These are phyloP conservation scores for Mylabris phalerata DNA, from an alignment of 1,140 invertebrate genomes.

Conservation along the genomic window DNA sequence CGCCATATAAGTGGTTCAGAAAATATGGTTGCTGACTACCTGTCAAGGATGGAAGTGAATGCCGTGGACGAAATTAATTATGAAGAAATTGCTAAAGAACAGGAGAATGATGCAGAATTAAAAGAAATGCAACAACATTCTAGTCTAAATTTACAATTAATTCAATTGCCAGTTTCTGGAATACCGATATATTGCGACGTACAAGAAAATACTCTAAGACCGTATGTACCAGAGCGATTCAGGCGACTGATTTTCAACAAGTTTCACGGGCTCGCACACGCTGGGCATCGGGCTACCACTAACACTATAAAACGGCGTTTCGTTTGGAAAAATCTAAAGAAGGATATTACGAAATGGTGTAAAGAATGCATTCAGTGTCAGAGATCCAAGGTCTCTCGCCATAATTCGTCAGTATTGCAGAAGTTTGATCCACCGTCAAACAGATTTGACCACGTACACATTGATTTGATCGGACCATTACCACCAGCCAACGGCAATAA, in stretches of 20 bases:
- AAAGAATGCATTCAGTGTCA: background rate
- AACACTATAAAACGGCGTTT: background rate
- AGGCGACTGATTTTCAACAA: background rate
- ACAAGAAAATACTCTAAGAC: background rate
- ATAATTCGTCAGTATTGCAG: conserved; percentile 13
- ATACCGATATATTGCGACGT: background rate
- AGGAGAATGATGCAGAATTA: conserved; percentile 13
- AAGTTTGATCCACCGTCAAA: conserved; percentile 18
- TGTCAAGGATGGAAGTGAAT: conserved; percentile 31
- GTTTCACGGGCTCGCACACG: background rate
- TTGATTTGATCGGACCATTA: conserved; percentile 36
- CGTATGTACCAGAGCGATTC: background rate
- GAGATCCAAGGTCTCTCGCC: background rate
- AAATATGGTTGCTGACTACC: conserved; percentile 33
- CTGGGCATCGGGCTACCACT: background rate
- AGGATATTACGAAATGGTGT: background rate
- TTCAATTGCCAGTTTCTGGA: background rate
- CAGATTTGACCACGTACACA: conserved; percentile 28
- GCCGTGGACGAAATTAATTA: conserved; percentile 31
- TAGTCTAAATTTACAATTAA: background rate
- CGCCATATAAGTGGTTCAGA: conserved; percentile 33
- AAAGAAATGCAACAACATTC: background rate
- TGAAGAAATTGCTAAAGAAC: conserved; percentile 5
- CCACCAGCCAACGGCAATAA: conserved; percentile 39
- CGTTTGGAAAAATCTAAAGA: background rate